Evolutionary conservation across 2,888 invertebrate species (phyloP), one percentile per base, ranked within the genome.

Genomic region (Urechis unicinctus): DNA sequence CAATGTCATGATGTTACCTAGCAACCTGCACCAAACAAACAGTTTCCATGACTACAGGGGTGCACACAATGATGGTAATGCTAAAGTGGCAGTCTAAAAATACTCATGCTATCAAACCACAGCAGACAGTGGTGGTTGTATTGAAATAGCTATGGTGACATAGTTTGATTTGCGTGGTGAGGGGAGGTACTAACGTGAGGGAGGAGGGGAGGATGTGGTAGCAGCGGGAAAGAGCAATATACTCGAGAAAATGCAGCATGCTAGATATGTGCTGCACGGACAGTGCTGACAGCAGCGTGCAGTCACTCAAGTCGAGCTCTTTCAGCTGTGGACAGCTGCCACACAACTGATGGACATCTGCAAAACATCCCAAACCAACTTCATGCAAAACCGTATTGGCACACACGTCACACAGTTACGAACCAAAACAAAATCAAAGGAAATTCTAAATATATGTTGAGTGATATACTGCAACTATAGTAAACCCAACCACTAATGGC

Each of bases 301-400:
- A 89, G 79, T 95, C 94, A 24, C 93, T 93, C 56, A 93, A 74
- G 80, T 95, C 94, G 63, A 95, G 80, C 77, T 93, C 92, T 44
- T 86, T 78, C 22, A 95, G 81, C 1, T 85, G 80, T 0, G 86
- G 83, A 71, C 91, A 91, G 4, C 85, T 82, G 17, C 73, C 68
- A 0, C 84, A 84, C 50, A 94, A 79, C 9, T 81, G 79, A 4
- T 78, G 73, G 4, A 92, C 81, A 81, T 88, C 92, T 92, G 79
- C 5, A 50, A 54, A 31, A 21, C 24, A 36, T 42, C n/a, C n/a
- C n/a, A n/a, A n/a, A n/a, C n/a, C n/a, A n/a, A n/a, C n/a, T n/a
- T n/a, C n/a, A n/a, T n/a, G n/a, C n/a, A n/a, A n/a, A n/a, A n/a
- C n/a, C n/a, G n/a, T n/a, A n/a, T n/a, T n/a, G n/a, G n/a, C n/a